Evolutionary conservation across 2,113 vertebrate genomes (phyloP), one percentile per base, ranked within the genome.

Genomic region (Dipodomys ordii): DNA sequence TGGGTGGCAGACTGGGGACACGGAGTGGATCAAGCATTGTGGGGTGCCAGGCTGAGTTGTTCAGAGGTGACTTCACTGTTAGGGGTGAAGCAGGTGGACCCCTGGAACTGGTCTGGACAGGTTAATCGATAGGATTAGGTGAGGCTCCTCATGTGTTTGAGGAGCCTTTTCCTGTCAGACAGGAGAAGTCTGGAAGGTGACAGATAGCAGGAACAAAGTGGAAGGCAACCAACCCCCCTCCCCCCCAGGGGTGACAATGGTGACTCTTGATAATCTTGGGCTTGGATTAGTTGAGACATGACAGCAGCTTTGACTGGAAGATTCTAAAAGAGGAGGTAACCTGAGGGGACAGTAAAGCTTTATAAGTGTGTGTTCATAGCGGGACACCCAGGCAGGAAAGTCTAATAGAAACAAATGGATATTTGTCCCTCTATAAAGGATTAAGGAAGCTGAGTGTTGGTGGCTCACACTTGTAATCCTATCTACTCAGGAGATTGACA

Each of bases 181-280:
- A 65, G 83, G 83, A 83, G 57, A 83, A 88, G 39, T 69, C 76
- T 80, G 64, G 68, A 22, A 18, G 76, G 20, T 57, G 25, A 30
- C 46, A 13, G 69, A 35, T 10, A 19, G n/a, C 32, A 28, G 67
- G 25, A 79, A 12, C 3, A 28, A 72, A 78, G 49, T 28, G 76
- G 57, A 39, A 62, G n/a, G n/a, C 79, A 16, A 46, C 30, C n/a
- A 78, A 87, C 44, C 32, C 72, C 39, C 39, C 39, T 39, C 39
- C 39, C 39, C 39, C 5, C 39, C 3, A 65, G 67, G 62, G 32
- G 30, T 0, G 39, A 20, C 30, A 46, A 6, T 0, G 2, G 1
- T 18, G 76, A 32, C 30, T 32, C 65, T 23, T 19, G 12, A 69
- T 15, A 65, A 39, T 28, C 49, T 74, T 88, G 83, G 65, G 30